Evolutionary conservation across 2,113 vertebrate species (phyloP).

Genomic region (Alethe castanea): DNA sequence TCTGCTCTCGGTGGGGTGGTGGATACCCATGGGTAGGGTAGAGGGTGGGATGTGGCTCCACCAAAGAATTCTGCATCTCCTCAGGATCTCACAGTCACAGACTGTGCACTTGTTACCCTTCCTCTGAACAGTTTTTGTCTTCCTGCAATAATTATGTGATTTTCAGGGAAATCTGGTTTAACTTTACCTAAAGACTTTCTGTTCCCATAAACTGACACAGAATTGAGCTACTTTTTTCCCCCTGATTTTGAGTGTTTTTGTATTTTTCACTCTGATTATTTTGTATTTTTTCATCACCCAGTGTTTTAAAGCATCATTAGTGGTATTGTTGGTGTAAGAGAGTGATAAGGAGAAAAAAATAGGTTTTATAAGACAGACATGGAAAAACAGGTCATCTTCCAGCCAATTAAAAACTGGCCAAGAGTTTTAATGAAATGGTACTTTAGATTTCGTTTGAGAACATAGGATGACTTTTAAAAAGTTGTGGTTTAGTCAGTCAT

Average conservation of each 20-base stretch:
- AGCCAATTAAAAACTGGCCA: background rate
- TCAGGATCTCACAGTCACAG: background rate
- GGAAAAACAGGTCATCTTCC: background rate
- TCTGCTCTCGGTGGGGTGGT: background rate
- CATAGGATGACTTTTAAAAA: background rate
- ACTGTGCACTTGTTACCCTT: background rate
- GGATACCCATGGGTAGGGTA: rapidly evolving
- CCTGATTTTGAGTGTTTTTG: background rate
- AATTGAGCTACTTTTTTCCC: background rate
- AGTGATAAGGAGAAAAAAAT: background rate
- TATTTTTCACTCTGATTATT: background rate
- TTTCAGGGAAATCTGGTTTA: background rate
- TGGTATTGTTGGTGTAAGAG: background rate
- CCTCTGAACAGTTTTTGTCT: background rate
- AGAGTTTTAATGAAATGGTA: background rate
- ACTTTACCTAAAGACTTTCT: background rate
- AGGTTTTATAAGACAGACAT: background rate
- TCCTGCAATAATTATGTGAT: background rate
- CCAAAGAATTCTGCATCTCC: background rate
- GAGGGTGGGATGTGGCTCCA: background rate
- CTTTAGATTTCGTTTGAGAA: background rate
- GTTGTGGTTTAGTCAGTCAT: background rate
- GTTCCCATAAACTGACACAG: background rate
- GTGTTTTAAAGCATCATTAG: background rate
- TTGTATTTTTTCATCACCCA: background rate